Evolutionary conservation across 2,113 vertebrate species (phyloP).

Genomic region (Nothobranchius kuhntae): DNA sequence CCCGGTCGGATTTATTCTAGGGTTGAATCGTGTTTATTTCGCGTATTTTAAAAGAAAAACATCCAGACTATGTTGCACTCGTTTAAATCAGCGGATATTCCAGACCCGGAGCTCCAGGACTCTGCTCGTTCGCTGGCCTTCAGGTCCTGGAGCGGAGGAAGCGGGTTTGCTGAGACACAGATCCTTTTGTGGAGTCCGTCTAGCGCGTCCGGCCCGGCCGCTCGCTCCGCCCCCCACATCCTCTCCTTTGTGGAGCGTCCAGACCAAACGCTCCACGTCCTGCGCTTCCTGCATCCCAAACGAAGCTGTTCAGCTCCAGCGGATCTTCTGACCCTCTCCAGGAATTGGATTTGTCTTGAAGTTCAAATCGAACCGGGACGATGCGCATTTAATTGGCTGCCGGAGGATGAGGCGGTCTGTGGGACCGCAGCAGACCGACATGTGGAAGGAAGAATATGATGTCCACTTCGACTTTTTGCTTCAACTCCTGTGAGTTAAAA

Average conservation of each 20-base stretch:
- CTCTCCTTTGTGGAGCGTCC: conserved; percentile 37
- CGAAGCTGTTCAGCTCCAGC: no score
- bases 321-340: no score
- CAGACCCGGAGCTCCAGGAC: no score
- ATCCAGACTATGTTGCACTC: no score
- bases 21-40: no score
- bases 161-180: conserved; percentile 24
- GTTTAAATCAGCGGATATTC: no score
- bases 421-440: conserved; percentile 51
- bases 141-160: no score
- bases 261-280: conserved; percentile 14
- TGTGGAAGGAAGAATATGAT: conserved; percentile 84
- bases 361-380: conserved; percentile 18
- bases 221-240: conserved; percentile 70
- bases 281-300: neutral
- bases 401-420: conserved; percentile 44
- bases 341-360: neutral
- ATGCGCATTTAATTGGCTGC: conserved; percentile 43
- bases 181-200: conserved; percentile 25
- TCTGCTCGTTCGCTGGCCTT: no score
- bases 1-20: no score
- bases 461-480: conserved; percentile 82
- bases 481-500: conserved; percentile 79
- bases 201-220: neutral
- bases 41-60: no score